phyloP scores from a whole-genome alignment of 2,888 invertebrate genomes.

The Dromius quadrimaculatus region DNA sequence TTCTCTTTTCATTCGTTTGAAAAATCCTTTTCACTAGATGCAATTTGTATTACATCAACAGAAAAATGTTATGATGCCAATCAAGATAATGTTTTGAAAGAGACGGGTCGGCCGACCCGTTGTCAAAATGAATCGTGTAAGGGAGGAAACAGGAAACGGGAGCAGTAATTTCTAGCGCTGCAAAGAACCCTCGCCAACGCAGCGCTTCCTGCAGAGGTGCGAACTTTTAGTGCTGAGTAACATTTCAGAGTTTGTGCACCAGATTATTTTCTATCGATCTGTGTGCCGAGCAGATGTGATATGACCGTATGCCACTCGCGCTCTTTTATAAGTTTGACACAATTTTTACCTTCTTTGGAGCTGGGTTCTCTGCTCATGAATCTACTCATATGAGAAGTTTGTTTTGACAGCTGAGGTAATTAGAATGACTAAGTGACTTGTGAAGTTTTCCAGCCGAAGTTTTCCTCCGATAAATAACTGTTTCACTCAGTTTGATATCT shows the following conservation, averaged over 20 bases:
- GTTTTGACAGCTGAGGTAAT: too few species aligned
- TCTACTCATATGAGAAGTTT: too few species aligned
- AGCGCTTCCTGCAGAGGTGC: conserved; percentile 28
- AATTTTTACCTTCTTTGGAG: conserved; percentile 45
- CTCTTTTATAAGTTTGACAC: conserved; percentile 37
- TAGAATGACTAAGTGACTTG: too few species aligned
- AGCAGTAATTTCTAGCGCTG: conserved; percentile 21
- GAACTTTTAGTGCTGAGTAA: conserved; percentile 43
- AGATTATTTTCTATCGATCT: conserved; percentile 59
- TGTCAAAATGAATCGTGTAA: conserved; percentile 2
- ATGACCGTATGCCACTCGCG: conserved; percentile 7
- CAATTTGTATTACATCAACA: too few species aligned
- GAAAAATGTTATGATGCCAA: not conserved
- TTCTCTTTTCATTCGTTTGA: too few species aligned
- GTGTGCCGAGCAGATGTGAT: conserved; percentile 37
- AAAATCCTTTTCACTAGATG: too few species aligned
- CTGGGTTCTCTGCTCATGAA: too few species aligned
- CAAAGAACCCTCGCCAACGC: not conserved
- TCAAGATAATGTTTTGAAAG: conserved; percentile 10
- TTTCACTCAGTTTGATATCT: too few species aligned
- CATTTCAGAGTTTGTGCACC: conserved; percentile 56
- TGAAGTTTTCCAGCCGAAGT: too few species aligned
- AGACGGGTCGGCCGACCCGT: not conserved
- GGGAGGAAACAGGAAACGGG: not conserved
- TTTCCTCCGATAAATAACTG: too few species aligned